Evolutionary conservation across 2,797 vertebrate species (phyloP).

Genomic region (Acanthurus lineatus): DNA sequence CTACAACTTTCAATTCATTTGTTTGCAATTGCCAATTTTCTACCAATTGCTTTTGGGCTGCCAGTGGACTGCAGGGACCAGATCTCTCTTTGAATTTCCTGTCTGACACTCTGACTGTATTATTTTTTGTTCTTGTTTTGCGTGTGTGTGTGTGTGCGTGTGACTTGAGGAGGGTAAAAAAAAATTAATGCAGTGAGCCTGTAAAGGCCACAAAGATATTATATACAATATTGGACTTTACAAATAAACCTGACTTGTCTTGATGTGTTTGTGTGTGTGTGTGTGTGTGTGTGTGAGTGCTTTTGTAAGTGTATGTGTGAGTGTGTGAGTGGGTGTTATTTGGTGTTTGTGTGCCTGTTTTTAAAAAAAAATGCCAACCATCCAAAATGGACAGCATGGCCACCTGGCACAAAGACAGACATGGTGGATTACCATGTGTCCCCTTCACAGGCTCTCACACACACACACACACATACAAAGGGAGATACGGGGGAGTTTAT

Average conservation of each 20-base stretch:
- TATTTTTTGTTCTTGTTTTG: too few species aligned
- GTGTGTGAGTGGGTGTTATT: constrained; percentile 1
- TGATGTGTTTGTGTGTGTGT: background rate
- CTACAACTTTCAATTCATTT: constrained; percentile 10
- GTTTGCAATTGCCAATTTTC: constrained; percentile 21
- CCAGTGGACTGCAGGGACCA: constrained; percentile 12
- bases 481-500: background rate
- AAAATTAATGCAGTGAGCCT: constrained; percentile 3
- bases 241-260: constrained; percentile 32
- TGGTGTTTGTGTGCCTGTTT: constrained; percentile 37
- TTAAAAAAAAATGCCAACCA: constrained; percentile 57
- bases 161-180: constrained; percentile 5
- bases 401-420: constrained; percentile 70
- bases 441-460: constrained; percentile 60
- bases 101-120: constrained; percentile 5
- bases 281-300: background rate
- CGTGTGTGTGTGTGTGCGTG: too few species aligned
- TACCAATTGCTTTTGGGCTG: constrained; percentile 8
- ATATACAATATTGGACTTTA: constrained; percentile 32
- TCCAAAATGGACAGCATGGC: constrained; percentile 76
- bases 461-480: constrained; percentile 18
- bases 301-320: background rate
- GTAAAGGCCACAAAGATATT: constrained; percentile 37
- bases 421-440: constrained; percentile 78
- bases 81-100: constrained; percentile 36